A percentile compares a stretch with the other conserved stretches of the same genome.
phyloP scores from a whole-genome alignment of 2,797 vertebrate species.

The Neosalanx taihuensis region DNA sequence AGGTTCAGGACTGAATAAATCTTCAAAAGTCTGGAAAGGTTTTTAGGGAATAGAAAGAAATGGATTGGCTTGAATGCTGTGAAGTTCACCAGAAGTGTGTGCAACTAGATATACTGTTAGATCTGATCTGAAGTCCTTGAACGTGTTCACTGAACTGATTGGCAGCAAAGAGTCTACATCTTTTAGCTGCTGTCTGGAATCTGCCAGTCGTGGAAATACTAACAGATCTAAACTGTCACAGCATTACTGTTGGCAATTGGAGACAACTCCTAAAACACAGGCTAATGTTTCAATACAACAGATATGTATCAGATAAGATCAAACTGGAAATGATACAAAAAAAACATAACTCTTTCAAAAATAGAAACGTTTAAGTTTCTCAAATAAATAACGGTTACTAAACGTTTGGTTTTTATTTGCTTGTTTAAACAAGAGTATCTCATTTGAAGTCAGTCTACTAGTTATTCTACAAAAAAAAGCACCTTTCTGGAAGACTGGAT shows the following conservation, averaged over 20 bases:
- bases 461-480: conserved; percentile 30
- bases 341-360: not conserved
- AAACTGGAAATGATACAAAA: conserved; percentile 36
- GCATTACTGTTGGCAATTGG: no score
- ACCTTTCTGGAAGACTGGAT: conserved; percentile 22
- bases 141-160: conserved; percentile 6
- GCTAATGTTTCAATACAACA: conserved; percentile 39
- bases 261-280: conserved; percentile 36
- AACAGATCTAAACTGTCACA: conserved; percentile 2
- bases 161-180: not conserved
- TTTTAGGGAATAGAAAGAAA: conserved; percentile 19
- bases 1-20: conserved; percentile 18
- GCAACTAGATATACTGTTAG: conserved; percentile 1
- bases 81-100: conserved; percentile 5
- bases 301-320: conserved; percentile 25
- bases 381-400: conserved; percentile 45
- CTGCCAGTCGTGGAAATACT: conserved; percentile 3
- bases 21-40: no score
- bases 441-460: conserved; percentile 23
- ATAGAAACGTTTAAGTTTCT: conserved; percentile 43
- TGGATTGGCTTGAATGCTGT: conserved; percentile 5
- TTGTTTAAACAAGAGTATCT: conserved; percentile 3
- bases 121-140: conserved; percentile 15
- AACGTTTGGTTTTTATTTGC: conserved; percentile 26
- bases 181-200: not conserved